Evolutionary conservation across 2,888 invertebrate species (phyloP).

Genomic region (Lamellibrachia satsuma): DNA sequence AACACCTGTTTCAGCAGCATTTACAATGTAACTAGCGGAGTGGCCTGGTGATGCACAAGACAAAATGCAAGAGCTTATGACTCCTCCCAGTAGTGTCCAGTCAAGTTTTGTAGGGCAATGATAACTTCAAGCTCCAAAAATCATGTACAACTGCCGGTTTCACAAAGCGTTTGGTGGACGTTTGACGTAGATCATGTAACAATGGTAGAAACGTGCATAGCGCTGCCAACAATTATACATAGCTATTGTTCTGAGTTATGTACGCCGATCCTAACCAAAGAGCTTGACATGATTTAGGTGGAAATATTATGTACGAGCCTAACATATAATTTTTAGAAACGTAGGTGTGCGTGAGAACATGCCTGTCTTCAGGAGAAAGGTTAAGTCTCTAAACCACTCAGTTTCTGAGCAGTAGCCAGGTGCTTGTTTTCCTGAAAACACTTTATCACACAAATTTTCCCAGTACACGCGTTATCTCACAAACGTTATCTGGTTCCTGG

Average conservation of each 20-base stretch:
- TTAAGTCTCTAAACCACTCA: conserved; percentile 8
- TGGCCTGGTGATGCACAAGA: too few relatives aligned
- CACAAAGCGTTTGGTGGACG: too few relatives aligned
- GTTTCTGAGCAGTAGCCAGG: not conserved
- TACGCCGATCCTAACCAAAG: not conserved
- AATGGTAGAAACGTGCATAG: too few relatives aligned
- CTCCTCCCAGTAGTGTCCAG: too few relatives aligned
- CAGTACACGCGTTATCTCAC: not conserved
- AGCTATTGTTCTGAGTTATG: too few relatives aligned
- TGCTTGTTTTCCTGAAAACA: not conserved
- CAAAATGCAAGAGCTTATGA: too few relatives aligned
- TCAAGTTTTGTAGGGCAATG: too few relatives aligned
- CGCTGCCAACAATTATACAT: too few relatives aligned
- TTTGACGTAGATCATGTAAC: too few relatives aligned
- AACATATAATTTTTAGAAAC: not conserved
- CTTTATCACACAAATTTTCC: not conserved
- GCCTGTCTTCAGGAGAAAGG: not conserved
- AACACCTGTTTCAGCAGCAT: not conserved
- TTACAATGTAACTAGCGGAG: not conserved
- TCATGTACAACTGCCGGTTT: too few relatives aligned
- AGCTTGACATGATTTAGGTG: not conserved
- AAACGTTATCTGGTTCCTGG: not conserved
- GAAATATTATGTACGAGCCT: not conserved
- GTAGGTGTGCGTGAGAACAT: not conserved
- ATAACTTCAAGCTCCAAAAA: too few relatives aligned